Evolutionary conservation across 1,140 invertebrate species (phyloP), one percentile per base, ranked within the genome.

Genomic region (Heliconius hermathena): DNA sequence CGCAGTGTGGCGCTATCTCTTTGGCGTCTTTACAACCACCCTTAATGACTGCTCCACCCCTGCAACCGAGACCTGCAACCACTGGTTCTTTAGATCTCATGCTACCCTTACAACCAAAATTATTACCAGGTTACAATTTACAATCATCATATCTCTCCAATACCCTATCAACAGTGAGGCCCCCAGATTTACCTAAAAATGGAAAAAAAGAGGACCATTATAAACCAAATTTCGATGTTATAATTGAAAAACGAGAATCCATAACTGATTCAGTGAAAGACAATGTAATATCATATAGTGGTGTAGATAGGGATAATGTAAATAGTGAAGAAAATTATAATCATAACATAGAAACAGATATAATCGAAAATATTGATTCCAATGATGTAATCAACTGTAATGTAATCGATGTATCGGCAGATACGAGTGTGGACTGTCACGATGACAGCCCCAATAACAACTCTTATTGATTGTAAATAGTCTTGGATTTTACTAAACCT

Each of bases 61-160:
- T 97, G 82, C 96, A 96, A 93, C 96, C 96, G 16, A 91, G 96
- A 71, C 95, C 96, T 78, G 95, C 96, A 41, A 97, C 96, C 60
- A 96, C 96, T 8, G 96, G 96, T 74, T 95, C 96, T 85, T 89
- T 95, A 80, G 96, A 96, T 87, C 94, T 96, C 66, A 95, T 96
- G 90, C 90, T 97, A 84, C 96, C 96, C 78, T 89, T 96, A 26
- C 96, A 97, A 95, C 95, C 96, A 70, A 96, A 96, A 87, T 91
- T 96, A 81, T 88, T 96, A 81, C 94, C 94, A 36, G 94, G 94
- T 11, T 95, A 93, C 83, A 92, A 93, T 86, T 87, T 94, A 8
- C 93, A 94, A 77, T 88, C 91, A 26, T 93, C 92, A 76, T 94
- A 88, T 86, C 83, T 94, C 26, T 92, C 93, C 82, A 93, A 84